phyloP scores from a whole-genome alignment of 2,888 invertebrate genomes.

The Drosophila prostipennis region DNA sequence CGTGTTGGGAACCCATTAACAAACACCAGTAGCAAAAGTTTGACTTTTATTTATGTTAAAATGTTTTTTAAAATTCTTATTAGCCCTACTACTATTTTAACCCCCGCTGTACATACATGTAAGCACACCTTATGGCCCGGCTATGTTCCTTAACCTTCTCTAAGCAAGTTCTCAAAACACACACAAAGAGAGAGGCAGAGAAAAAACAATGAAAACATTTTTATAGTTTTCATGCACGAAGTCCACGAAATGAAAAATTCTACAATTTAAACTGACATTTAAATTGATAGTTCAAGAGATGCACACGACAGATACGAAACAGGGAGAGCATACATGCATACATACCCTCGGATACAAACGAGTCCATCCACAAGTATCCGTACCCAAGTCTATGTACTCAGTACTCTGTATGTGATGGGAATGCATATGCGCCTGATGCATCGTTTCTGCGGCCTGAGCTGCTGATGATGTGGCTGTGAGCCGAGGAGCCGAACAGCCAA shows the following conservation, averaged over 20 bases:
- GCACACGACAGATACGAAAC: conserved; percentile 79
- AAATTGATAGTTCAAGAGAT: conserved; percentile 83
- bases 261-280: conserved; percentile 83
- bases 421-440: conserved; percentile 40
- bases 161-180: conserved; percentile 70
- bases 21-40: not conserved
- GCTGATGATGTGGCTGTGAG: conserved; percentile 30
- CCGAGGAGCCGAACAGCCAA: conserved; percentile 8
- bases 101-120: conserved; percentile 24
- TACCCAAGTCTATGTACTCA: conserved; percentile 10
- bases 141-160: conserved; percentile 53
- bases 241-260: conserved; percentile 81
- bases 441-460: conserved; percentile 50
- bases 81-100: not conserved
- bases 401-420: conserved; percentile 35
- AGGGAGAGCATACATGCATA: conserved; percentile 39
- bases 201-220: conserved; percentile 74
- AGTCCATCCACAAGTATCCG: conserved; percentile 14
- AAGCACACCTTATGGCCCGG: conserved; percentile 35
- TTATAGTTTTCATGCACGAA: conserved; percentile 80
- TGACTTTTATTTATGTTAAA: not conserved
- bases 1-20: not conserved
- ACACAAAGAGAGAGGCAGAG: conserved; percentile 32
- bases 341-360: conserved; percentile 25
- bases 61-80: not conserved